Conservation (phyloP, 1,140 invertebrate genomes). For the Cyrtorhinus lividipennis region DNA sequence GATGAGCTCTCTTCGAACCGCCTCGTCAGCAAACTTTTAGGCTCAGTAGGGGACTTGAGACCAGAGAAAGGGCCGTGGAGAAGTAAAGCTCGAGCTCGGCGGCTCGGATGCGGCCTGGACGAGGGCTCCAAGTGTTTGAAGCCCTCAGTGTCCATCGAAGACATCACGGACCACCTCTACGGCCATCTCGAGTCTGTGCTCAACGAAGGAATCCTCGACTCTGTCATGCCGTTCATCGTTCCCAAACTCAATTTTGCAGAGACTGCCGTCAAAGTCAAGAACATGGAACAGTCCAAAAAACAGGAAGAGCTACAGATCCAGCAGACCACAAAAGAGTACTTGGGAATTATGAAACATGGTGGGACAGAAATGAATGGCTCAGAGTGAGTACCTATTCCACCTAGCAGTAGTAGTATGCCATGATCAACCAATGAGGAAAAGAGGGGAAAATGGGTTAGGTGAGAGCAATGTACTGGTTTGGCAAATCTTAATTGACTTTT, state of each 20-base stretch:
- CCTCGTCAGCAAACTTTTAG: slow-evolving; percentile 3
- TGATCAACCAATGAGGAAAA: no score
- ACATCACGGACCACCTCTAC: slow-evolving; percentile 5
- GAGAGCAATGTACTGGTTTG: no score
- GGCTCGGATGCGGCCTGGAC: background rate
- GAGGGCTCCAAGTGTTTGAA: background rate
- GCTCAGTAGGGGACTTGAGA: background rate
- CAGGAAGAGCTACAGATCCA: slow-evolving; percentile 3
- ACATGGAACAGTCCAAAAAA: slow-evolving; percentile 13
- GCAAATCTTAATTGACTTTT: no score
- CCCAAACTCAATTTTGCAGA: slow-evolving; percentile 28
- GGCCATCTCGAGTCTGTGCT: slow-evolving; percentile 44
- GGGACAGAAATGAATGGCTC: background rate
- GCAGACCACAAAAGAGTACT: slow-evolving; percentile 17
- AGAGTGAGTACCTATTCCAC: slow-evolving; percentile 10
- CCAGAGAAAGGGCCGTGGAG: background rate
- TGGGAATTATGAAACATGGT: background rate
- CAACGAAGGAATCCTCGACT: slow-evolving; percentile 62
- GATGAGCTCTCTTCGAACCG: slow-evolving; percentile 1
- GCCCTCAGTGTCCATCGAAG: background rate
- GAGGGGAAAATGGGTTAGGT: no score
- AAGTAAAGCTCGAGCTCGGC: background rate
- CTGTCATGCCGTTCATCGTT: slow-evolving; percentile 53
- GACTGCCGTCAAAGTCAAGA: slow-evolving; percentile 5
- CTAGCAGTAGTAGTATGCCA: no score